Base-by-base conservation (phyloP, 2,797 vertebrate species). In the Eulemur rubriventer region DNA sequence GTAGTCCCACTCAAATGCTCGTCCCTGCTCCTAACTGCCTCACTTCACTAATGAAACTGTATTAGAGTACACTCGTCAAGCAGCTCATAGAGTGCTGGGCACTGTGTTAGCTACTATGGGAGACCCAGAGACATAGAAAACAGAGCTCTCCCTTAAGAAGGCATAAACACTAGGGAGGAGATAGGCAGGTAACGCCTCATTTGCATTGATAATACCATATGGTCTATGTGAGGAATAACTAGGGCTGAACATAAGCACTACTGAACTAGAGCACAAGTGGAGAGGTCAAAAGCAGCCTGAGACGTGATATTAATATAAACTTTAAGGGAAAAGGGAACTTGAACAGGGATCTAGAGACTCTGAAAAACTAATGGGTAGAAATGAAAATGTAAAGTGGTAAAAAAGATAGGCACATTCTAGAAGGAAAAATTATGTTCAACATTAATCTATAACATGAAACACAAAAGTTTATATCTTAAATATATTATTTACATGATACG, bases 281-380 rank as follows among this genome's bases (percentile, higher is more conserved):
- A 59, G 4, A 33, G 69, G 67, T 28, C 55, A 72, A 82, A 89
- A 48, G 57, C 35, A 89, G 80, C 35, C 63, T 33, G 59, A 89
- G 70, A 87, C 17, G 43, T 20, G 43, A 82, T 2, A 38, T 2
- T 26, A 38, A 85, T 2, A 43, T 2, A 50, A 91, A 41, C 22
- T 41, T 83, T 28, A 75, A 89, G 52, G 17, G 46, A 18, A 93
- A 93, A 91, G 59, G 28, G 61, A 70, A 78, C 1, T 16, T 63
- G 24, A 63, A 57, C 26, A 95, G 69, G 48, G 81, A 97, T 73
- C 33, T 33, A 90, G 55, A 75, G 78, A 67, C 46, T 70, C 46
- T 52, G n/a, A 82, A 93, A 93, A 96, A 70, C 26, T 75, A 78
- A 84, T 28, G 57, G 33, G 73, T 76, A 92, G n/a, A 24, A 93